phyloP scores from a whole-genome alignment of 2,888 invertebrate genomes.

The Hypomecis punctinalis region DNA sequence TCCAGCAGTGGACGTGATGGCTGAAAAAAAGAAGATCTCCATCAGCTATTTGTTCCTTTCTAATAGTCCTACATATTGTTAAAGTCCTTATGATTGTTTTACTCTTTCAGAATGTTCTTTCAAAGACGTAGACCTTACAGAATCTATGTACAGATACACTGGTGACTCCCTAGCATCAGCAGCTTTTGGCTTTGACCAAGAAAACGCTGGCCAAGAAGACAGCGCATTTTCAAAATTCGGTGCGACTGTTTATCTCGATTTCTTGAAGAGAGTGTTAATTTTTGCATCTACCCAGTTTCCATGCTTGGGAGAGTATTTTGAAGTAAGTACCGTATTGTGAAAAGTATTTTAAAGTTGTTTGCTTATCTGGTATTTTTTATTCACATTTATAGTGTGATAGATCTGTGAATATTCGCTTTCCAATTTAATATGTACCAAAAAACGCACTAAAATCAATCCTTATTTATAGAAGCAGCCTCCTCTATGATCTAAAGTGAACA shows the following conservation, averaged over 20 bases:
- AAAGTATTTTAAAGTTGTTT: too few relatives aligned
- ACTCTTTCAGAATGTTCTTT: background rate
- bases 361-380: too few relatives aligned
- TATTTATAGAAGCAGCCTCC: too few relatives aligned
- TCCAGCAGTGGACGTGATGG: too few relatives aligned
- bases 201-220: constrained; percentile 1
- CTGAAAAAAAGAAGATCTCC: too few relatives aligned
- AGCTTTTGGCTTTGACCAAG: constrained; percentile 16
- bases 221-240: constrained; percentile 4
- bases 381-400: too few relatives aligned
- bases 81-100: background rate
- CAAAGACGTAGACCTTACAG: constrained; percentile 10
- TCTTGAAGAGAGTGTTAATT: constrained; percentile 12
- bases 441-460: too few relatives aligned
- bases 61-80: background rate
- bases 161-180: constrained; percentile 9
- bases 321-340: constrained; percentile 3
- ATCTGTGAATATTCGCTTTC: too few relatives aligned
- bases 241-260: background rate
- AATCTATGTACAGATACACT: constrained; percentile 11
- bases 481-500: too few relatives aligned
- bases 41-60: too few relatives aligned
- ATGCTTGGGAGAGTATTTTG: background rate
- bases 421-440: too few relatives aligned
- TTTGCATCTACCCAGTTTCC: constrained; percentile 17